A percentile compares a stretch with the other conserved stretches of the same genome.
phyloP scores from a whole-genome alignment of 30 jellyfish, hydroid and myxozoan species.

The Turritopsis dohrnii region DNA sequence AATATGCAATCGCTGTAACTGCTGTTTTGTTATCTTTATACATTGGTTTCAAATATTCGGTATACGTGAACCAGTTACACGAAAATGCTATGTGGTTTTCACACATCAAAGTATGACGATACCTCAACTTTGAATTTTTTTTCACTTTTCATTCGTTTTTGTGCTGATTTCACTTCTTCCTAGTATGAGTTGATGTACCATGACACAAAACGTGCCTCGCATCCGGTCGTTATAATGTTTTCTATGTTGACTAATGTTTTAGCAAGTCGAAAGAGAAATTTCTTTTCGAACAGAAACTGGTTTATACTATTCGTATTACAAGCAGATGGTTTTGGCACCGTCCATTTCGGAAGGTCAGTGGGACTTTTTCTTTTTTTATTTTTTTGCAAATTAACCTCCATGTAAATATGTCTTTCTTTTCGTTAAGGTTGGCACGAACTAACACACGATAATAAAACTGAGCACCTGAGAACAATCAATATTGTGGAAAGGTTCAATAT shows the following conservation, averaged over 20 bases:
- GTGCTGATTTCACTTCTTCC: no score
- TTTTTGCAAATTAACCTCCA: not conserved
- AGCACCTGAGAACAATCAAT: constrained; percentile 80
- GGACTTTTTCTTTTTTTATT: not conserved
- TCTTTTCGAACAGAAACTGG: constrained; percentile 97
- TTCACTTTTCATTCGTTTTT: no score
- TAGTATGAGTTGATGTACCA: no score
- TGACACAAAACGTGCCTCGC: no score
- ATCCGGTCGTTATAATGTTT: no score
- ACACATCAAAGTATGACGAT: constrained; percentile 65
- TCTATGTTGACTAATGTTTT: not conserved
- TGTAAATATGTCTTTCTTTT: not conserved
- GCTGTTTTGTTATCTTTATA: constrained; percentile 60
- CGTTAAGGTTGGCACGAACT: constrained; percentile 50
- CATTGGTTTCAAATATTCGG: constrained; percentile 55
- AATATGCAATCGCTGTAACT: constrained; percentile 36
- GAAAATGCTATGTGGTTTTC: constrained; percentile 98
- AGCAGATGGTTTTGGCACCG: constrained; percentile 92
- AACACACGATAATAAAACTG: constrained; percentile 73
- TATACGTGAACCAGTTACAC: constrained; percentile 53
- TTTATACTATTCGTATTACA: constrained; percentile 76
- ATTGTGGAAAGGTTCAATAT: constrained; percentile 71
- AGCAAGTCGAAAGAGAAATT: constrained; percentile 95
- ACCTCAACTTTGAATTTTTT: no score
- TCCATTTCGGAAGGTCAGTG: constrained; percentile 60